Evolutionary conservation across 1,140 invertebrate species (phyloP).

Genomic region (Caligus rogercresseyi): DNA sequence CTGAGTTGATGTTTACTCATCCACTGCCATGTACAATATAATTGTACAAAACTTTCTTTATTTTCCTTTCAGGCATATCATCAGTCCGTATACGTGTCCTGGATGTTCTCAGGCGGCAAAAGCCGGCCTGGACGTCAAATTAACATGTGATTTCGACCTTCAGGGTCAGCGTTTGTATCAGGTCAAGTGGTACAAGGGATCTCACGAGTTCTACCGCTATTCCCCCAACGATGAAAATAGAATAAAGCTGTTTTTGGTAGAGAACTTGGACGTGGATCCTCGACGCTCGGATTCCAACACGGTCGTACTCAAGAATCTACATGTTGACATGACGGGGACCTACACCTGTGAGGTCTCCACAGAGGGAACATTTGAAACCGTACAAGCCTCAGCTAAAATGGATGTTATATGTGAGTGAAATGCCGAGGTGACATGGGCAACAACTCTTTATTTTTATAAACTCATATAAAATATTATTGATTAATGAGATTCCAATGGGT

Average conservation of each 20-base stretch:
- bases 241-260: slow-evolving; percentile 8
- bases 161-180: slow-evolving; percentile 30
- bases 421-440: too few species aligned
- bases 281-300: slow-evolving; percentile 6
- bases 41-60: too few species aligned
- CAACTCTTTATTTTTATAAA: too few species aligned
- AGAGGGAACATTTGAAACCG: slow-evolving; percentile 18
- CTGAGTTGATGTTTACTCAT: too few species aligned
- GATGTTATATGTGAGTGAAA: not conserved
- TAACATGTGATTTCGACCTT: slow-evolving; percentile 30
- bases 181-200: slow-evolving; percentile 31
- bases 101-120: slow-evolving; percentile 13
- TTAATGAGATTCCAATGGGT: too few species aligned
- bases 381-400: slow-evolving; percentile 10
- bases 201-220: slow-evolving; percentile 46
- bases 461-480: too few species aligned
- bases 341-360: slow-evolving; percentile 22
- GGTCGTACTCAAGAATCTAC: slow-evolving; percentile 4
- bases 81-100: slow-evolving; percentile 12
- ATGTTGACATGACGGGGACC: slow-evolving; percentile 20
- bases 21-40: too few species aligned
- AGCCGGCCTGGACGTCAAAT: slow-evolving; percentile 23
- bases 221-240: slow-evolving; percentile 32
- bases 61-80: not conserved
- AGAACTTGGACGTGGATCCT: slow-evolving; percentile 8